Evolutionary conservation across 2,797 vertebrate genomes (phyloP), one percentile per base, ranked within the genome.

Genomic region (Anabas testudineus): DNA sequence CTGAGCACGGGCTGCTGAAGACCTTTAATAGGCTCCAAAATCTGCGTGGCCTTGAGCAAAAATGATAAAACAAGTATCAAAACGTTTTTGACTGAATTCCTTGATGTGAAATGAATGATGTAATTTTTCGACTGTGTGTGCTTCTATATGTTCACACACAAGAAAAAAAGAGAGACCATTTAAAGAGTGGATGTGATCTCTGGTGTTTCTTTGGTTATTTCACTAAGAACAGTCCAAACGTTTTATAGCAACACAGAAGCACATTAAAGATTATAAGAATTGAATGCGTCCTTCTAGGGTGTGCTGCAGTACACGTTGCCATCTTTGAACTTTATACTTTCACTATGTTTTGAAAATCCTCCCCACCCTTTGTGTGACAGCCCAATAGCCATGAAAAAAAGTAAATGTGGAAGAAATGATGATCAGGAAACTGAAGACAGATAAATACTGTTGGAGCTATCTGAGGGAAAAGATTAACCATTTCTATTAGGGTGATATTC

Each of bases 361-460:
- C 16, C 12, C 14, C 21, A 15, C 22, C 3, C 36, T 43, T 34
- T 58, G 22, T 64, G 9, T n/a, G 13, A 68, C 34, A 15, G 30
- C 21, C 56, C 10, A 2, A 64, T 7, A n/a, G 19, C 51, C 10
- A 65, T 57, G 19, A 42, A 49, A 13, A 47, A 61, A 62, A 60
- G 3, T 34, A 60, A 56, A 64, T n/a, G 51, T 56, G 46, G 18
- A 26, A 42, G 22, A 53, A 37, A 56, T 26, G 34, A 13, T 36
- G 10, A 36, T 36, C 9, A 36, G 9, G 10, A 36, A 36, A 36
- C 28, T n/a, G n/a, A n/a, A 30, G 28, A 30, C 28, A 7, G 28
- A 30, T 36, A 13, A 3, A 36, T 10, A 37, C 36, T 12, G 34
- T 34, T 2, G 34, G 10, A 34, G 34, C 34, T 9, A 14, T 37